Conservation (phyloP, 2,888 invertebrate genomes). For the Coelinius sp. region DNA sequence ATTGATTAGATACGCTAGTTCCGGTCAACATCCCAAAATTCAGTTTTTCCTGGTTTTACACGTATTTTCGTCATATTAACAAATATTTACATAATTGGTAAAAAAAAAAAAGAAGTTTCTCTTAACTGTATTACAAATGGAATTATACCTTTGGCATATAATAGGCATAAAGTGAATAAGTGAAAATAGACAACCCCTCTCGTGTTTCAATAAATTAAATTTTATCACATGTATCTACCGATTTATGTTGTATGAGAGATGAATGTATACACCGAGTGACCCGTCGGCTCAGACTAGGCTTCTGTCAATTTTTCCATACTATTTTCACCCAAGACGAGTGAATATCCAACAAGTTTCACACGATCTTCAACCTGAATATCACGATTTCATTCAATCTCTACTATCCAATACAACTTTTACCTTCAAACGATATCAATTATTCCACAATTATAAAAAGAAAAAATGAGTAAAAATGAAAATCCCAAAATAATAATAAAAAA, state of each 20-base stretch:
- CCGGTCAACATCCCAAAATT: conserved; percentile 47
- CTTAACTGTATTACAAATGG: no score
- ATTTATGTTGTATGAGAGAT: conserved; percentile 45
- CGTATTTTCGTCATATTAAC: conserved; percentile 17
- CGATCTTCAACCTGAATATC: conserved; percentile 4
- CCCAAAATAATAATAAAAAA: neutral
- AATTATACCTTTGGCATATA: no score
- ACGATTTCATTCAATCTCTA: conserved; percentile 15
- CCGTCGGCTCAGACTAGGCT: conserved; percentile 44
- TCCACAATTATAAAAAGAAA: neutral
- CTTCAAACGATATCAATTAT: neutral
- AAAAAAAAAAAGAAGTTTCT: no score
- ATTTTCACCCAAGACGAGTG: conserved; percentile 33
- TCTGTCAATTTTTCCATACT: conserved; percentile 47
- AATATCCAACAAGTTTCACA: neutral
- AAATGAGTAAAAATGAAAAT: no score
- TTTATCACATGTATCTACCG: conserved; percentile 47
- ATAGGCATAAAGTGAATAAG: no score
- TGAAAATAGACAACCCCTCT: neutral
- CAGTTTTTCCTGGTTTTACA: conserved; percentile 30
- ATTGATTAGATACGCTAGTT: conserved; percentile 68
- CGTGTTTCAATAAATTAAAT: conserved; percentile 43
- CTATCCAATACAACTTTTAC: neutral
- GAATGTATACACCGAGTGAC: conserved; percentile 43
- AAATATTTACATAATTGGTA: conserved; percentile 18